Evolutionary conservation across 2,797 vertebrate species (phyloP).

Genomic region (Oceanodroma leucorhoa): DNA sequence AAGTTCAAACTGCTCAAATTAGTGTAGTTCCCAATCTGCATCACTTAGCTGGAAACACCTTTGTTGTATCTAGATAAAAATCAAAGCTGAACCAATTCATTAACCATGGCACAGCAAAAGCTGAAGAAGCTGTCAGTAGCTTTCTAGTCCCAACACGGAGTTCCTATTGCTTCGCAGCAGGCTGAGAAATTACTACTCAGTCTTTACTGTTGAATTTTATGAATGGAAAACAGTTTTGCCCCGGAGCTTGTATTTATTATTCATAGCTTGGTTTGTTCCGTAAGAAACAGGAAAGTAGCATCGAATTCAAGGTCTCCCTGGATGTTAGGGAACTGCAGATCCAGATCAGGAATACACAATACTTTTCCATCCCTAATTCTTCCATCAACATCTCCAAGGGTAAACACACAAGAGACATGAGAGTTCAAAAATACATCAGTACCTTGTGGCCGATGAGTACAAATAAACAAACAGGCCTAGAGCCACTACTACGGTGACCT

Average conservation of each 20-base stretch:
- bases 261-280: background rate
- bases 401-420: background rate
- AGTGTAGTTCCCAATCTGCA: background rate
- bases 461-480: background rate
- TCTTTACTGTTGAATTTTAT: slow-evolving; percentile 11
- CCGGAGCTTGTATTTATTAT: slow-evolving; percentile 17
- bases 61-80: background rate
- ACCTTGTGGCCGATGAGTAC: background rate
- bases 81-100: background rate
- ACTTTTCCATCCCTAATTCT: background rate
- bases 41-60: background rate
- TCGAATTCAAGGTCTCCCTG: background rate
- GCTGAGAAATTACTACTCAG: background rate
- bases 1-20: background rate
- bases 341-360: background rate
- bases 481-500: background rate
- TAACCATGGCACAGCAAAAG: background rate
- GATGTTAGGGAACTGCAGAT: background rate
- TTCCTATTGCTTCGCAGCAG: background rate
- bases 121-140: background rate
- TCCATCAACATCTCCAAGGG: background rate
- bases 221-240: background rate
- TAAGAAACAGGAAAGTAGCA: slow-evolving; percentile 10
- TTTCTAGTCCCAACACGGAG: background rate
- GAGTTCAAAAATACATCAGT: background rate